Evolutionary conservation across 2,113 vertebrate species (phyloP), one percentile per base, ranked within the genome.

Genomic region (Phylloscopus trochiloides): DNA sequence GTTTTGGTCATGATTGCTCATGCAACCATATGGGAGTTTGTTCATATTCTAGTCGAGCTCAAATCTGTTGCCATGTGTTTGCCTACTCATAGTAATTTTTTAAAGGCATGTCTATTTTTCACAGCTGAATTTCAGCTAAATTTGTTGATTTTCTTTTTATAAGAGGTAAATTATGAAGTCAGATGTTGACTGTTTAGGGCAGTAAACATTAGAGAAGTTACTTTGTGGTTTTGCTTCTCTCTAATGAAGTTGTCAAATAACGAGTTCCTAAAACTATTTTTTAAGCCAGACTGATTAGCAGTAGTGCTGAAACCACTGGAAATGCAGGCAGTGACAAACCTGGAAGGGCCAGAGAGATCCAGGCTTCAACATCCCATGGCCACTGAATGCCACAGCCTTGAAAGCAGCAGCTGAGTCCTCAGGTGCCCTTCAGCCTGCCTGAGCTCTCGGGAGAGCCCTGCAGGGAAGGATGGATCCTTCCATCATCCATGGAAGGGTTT

Each of bases 1-100:
- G 93, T 96, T 97, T 94, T 96, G 96, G 90, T 97, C 82, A 84
- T 92, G 92, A 96, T 96, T 97, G 92, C 93, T 97, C 96, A 96
- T 95, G 82, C 86, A 92, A 80, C 93, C 96, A 96, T 97, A 97
- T 97, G 96, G 92, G 94, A 86, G 82, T 90, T 96, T 97, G 92
- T 86, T 96, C 93, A 84, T 86, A 92, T 71, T 77, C 88, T 96
- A 74, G 88, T 84, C 74, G 58, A 76, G 68, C 72, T 96, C 72
- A 95, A 95, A 96, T 93, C 78, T 96, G 92, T 92, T 96, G 94
- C 96, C 92, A 95, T 96, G 96, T 94, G 92, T 93, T 94, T 97
- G 88, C 96, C 88, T 96, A 96, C 75, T 96, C 78, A 83, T 40
- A 76, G 75, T 90, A 81, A n/a, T 90, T 83, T 86, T 93, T 95